phyloP scores from a whole-genome alignment of 2,113 vertebrate species.

The Chaetorhynchus papuensis region DNA sequence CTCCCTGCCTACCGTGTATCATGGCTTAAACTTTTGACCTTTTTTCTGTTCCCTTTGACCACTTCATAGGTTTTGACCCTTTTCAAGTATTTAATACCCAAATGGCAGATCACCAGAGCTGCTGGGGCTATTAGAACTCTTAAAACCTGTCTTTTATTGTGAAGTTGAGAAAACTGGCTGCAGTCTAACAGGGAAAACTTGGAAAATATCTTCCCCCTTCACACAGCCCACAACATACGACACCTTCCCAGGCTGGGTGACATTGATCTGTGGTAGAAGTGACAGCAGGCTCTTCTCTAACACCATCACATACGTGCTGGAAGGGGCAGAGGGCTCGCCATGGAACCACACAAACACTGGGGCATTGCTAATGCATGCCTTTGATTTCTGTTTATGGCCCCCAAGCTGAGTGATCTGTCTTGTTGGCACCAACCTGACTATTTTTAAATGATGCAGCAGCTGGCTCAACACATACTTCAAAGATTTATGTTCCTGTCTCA shows the following conservation, averaged over 20 bases:
- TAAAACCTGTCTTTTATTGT: not conserved
- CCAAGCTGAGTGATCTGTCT: conserved; percentile 61
- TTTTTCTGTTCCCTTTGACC: conserved; percentile 47
- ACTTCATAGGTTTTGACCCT: conserved; percentile 23
- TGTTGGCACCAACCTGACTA: conserved; percentile 69
- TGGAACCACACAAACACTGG: conserved; percentile 11
- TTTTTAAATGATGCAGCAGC: conserved; percentile 71
- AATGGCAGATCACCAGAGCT: conserved; percentile 34
- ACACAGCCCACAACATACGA: not conserved
- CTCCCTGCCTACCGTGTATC: conserved; percentile 24
- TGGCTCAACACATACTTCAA: conserved; percentile 62
- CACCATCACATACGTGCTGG: conserved; percentile 16
- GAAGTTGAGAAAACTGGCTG: not conserved
- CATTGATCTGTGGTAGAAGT: not conserved
- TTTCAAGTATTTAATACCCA: conserved; percentile 14
- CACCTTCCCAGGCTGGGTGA: not conserved
- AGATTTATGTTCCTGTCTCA: conserved; percentile 52
- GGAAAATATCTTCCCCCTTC: not conserved
- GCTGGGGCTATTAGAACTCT: not conserved
- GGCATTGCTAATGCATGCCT: conserved; percentile 54
- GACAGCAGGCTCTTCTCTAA: conserved; percentile 16
- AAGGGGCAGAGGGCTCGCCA: not conserved
- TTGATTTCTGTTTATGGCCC: conserved; percentile 70
- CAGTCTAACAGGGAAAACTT: not conserved
- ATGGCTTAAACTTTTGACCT: conserved; percentile 68